phyloP scores from a whole-genome alignment of 2,113 vertebrate species.

The Nesogale talazaci region DNA sequence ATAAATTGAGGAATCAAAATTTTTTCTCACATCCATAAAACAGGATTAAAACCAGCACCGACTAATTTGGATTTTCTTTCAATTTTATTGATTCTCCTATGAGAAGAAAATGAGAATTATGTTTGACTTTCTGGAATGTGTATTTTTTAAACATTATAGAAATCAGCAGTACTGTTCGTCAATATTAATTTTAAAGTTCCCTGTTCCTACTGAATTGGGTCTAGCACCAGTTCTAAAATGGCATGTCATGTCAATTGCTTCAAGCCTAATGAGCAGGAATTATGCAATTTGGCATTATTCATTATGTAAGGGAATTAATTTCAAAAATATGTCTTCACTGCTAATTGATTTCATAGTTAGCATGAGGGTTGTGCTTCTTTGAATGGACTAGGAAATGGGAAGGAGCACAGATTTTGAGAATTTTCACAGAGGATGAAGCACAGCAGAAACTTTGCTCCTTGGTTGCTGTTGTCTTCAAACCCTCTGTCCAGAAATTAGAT shows the following conservation, averaged over 20 bases:
- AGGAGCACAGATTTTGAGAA: background rate
- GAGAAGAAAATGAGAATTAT: slow-evolving; percentile 69
- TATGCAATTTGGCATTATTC: slow-evolving; percentile 39
- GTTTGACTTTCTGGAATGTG: slow-evolving; percentile 65
- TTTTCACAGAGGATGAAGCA: slow-evolving; percentile 14
- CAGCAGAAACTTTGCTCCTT: background rate
- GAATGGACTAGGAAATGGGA: slow-evolving; percentile 3
- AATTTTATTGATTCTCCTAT: slow-evolving; percentile 65
- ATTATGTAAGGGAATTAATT: slow-evolving; percentile 50
- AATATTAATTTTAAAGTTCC: slow-evolving; percentile 68
- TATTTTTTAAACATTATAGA: slow-evolving; percentile 66
- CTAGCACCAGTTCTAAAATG: slow-evolving; percentile 56
- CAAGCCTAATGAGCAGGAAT: slow-evolving; percentile 53
- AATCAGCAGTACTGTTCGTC: slow-evolving; percentile 52
- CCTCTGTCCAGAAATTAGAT: background rate
- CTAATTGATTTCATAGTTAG: slow-evolving; percentile 51
- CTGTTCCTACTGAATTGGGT: background rate
- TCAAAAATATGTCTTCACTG: slow-evolving; percentile 51
- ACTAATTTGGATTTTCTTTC: slow-evolving; percentile 62
- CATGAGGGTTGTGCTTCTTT: slow-evolving; percentile 10
- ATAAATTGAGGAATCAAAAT: slow-evolving; percentile 18
- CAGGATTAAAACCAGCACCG: slow-evolving; percentile 45
- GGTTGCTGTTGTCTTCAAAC: background rate
- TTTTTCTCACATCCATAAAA: background rate
- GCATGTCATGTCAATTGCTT: slow-evolving; percentile 33